These are phyloP conservation scores for Coecobrya sp. DNA, from an alignment of 2,888 invertebrate species.

Conservation along the genomic window DNA sequence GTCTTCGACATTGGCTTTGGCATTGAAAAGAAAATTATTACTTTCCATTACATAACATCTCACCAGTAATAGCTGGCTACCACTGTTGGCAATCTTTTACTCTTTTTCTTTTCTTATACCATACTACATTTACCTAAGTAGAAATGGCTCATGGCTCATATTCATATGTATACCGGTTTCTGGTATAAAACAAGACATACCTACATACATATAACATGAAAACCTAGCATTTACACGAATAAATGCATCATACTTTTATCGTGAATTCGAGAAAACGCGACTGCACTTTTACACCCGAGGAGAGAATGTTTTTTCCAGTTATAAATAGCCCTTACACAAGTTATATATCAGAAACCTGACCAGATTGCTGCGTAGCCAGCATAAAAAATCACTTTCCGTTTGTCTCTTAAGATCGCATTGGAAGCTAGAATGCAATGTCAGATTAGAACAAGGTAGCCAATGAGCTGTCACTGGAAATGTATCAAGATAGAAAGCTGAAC, in stretches of 20 bases:
- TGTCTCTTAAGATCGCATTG: neutral
- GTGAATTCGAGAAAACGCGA: neutral
- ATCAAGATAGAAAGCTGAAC: slow-evolving; percentile 20
- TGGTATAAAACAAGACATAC: neutral
- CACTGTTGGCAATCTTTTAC: slow-evolving; percentile 55
- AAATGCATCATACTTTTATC: slow-evolving; percentile 35
- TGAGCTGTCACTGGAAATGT: slow-evolving; percentile 44
- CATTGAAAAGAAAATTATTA: slow-evolving; percentile 76
- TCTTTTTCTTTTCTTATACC: neutral
- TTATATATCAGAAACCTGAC: slow-evolving; percentile 33
- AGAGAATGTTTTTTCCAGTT: neutral
- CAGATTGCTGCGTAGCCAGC: slow-evolving; percentile 27
- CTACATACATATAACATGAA: neutral
- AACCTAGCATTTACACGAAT: neutral
- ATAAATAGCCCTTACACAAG: slow-evolving; percentile 51
- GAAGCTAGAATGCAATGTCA: slow-evolving; percentile 31
- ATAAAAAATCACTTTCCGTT: neutral
- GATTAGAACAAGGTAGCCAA: slow-evolving; percentile 58
- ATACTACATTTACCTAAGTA: neutral
- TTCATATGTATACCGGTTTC: neutral
- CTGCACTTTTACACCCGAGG: slow-evolving; percentile 14
- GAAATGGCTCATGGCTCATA: too few relatives aligned
- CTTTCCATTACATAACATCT: slow-evolving; percentile 68
- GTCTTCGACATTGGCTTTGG: slow-evolving; percentile 67
- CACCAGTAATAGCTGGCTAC: slow-evolving; percentile 47